These are phyloP conservation scores for Stenchaetothrips biformis DNA, from an alignment of 2,888 invertebrate genomes.

Conservation along the genomic window DNA sequence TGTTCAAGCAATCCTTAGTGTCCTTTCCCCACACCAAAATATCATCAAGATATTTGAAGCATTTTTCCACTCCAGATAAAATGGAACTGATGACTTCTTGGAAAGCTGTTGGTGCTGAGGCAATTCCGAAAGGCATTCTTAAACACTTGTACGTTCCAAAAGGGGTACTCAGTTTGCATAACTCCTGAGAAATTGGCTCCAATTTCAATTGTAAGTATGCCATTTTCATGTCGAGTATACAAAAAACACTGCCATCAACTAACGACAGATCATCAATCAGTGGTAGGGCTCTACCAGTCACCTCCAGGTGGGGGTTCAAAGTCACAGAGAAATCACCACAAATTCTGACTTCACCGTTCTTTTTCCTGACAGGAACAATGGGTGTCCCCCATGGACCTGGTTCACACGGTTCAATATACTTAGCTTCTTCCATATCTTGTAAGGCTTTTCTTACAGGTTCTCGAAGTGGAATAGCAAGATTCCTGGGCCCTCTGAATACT, in stretches of 20 bases:
- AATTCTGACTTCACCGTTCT: neutral
- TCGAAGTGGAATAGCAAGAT: neutral
- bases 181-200: neutral
- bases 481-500: neutral
- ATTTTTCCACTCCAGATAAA: no score
- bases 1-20: neutral
- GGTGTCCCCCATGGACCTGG: neutral
- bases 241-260: neutral
- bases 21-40: neutral
- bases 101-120: no score
- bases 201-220: neutral
- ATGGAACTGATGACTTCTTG: no score
- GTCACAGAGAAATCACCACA: neutral
- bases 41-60: neutral
- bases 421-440: neutral
- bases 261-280: neutral
- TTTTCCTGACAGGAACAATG: neutral
- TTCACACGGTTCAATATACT: neutral
- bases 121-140: no score
- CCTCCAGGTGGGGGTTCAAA: neutral
- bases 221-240: neutral
- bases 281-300: neutral
- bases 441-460: neutral
- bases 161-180: neutral
- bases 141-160: no score